Evolutionary conservation across 2,797 vertebrate genomes (phyloP).

Genomic region (Tachyglossus aculeatus): DNA sequence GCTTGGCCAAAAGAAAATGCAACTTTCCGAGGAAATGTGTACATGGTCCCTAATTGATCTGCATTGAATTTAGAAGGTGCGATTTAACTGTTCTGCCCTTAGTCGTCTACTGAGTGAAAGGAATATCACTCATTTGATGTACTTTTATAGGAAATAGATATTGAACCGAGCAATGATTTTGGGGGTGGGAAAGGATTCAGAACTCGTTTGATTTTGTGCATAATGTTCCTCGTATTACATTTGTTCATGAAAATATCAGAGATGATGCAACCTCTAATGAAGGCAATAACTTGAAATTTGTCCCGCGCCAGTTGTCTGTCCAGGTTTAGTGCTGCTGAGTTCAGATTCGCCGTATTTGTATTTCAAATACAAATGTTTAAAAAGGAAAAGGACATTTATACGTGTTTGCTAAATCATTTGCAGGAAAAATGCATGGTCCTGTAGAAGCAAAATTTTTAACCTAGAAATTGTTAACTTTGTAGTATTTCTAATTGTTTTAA

Average conservation of each 20-base stretch:
- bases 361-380: conserved; percentile 60
- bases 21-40: conserved; percentile 35
- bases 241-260: conserved; percentile 48
- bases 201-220: conserved; percentile 7
- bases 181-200: neutral
- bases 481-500: conserved; percentile 75
- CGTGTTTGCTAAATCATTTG: conserved; percentile 67
- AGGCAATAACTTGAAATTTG: conserved; percentile 70
- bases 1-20: conserved; percentile 57
- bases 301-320: conserved; percentile 48
- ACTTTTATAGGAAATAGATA: conserved; percentile 24
- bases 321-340: conserved; percentile 42
- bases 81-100: conserved; percentile 45
- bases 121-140: conserved; percentile 26
- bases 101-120: conserved; percentile 40
- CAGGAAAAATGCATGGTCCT: conserved; percentile 69
- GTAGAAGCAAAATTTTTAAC: conserved; percentile 70
- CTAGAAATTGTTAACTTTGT: conserved; percentile 72
- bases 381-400: conserved; percentile 58
- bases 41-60: conserved; percentile 56
- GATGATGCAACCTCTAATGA: conserved; percentile 57
- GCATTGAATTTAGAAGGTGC: conserved; percentile 55
- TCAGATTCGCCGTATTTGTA: conserved; percentile 54
- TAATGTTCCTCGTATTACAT: conserved; percentile 41
- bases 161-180: conserved; percentile 31